Conservation (phyloP, 2,797 vertebrate genomes). For the Vespertilio murinus region DNA sequence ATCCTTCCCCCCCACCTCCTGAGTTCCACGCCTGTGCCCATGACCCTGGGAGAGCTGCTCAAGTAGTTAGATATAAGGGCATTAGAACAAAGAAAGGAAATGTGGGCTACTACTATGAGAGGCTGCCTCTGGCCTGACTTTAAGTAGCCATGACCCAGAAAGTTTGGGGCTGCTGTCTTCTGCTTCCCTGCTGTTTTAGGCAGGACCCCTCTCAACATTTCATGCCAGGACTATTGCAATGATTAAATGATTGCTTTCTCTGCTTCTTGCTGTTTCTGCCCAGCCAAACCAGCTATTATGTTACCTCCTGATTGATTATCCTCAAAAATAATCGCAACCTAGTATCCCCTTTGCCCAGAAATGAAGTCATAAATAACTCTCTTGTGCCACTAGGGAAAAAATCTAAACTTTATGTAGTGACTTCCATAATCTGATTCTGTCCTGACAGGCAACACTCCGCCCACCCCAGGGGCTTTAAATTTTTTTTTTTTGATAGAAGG, state of each 20-base stretch:
- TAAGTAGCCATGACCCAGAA: not conserved
- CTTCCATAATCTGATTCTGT: not conserved
- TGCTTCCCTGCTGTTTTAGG: not conserved
- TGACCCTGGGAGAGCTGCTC: not conserved
- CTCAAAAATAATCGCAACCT: not conserved
- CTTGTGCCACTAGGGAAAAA: not conserved
- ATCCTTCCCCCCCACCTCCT: not conserved
- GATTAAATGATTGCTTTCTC: not conserved
- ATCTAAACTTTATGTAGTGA: conserved; percentile 10
- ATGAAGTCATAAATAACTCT: conserved; percentile 6
- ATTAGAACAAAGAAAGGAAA: not conserved
- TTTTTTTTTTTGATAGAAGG: not conserved
- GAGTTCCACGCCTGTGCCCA: not conserved
- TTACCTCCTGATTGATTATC: not conserved
- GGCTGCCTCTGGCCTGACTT: not conserved
- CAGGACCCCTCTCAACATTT: not conserved
- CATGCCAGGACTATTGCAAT: not conserved
- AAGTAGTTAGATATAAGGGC: not conserved
- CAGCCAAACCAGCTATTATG: not conserved
- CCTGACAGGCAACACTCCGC: not conserved
- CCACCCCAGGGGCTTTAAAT: not conserved
- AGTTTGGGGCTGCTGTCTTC: not conserved
- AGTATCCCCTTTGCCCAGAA: conserved; percentile 19
- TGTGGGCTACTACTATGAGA: not conserved
- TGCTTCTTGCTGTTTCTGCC: not conserved